Conservation (phyloP, 2,113 vertebrate species). For the Malurus elegans region DNA sequence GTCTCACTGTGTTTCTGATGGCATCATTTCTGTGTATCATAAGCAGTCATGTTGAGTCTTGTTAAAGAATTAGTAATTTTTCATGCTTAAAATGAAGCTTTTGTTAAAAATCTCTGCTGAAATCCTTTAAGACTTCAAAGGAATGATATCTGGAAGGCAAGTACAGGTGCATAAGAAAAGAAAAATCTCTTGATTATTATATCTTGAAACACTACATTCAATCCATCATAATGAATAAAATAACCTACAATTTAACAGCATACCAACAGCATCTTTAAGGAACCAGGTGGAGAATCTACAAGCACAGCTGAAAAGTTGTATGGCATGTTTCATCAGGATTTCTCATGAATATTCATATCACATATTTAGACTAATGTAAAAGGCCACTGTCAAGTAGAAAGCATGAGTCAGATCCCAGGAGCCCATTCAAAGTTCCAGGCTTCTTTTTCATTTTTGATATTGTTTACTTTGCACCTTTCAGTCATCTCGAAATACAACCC, state of each 20-base stretch:
- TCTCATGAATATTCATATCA: slow-evolving; percentile 45
- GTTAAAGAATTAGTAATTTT: not conserved
- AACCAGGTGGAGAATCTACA: slow-evolving; percentile 30
- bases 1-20: not conserved
- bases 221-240: not conserved
- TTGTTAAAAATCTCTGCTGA: not conserved
- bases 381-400: slow-evolving; percentile 46
- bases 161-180: not conserved
- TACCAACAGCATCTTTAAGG: not conserved
- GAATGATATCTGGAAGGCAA: not conserved
- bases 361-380: slow-evolving; percentile 31
- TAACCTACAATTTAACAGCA: not conserved
- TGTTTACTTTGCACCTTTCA: slow-evolving; percentile 52
- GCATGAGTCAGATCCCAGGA: slow-evolving; percentile 39
- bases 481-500: not conserved
- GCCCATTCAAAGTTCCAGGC: not conserved
- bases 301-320: slow-evolving; percentile 40
- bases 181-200: not conserved
- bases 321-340: slow-evolving; percentile 1
- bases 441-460: slow-evolving; percentile 19
- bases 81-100: not conserved
- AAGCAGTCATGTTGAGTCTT: not conserved
- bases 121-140: not conserved
- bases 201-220: not conserved
- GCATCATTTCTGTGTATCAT: not conserved